These are phyloP conservation scores for Plotosus lineatus DNA, from an alignment of 2,113 vertebrate species.

Conservation along the genomic window DNA sequence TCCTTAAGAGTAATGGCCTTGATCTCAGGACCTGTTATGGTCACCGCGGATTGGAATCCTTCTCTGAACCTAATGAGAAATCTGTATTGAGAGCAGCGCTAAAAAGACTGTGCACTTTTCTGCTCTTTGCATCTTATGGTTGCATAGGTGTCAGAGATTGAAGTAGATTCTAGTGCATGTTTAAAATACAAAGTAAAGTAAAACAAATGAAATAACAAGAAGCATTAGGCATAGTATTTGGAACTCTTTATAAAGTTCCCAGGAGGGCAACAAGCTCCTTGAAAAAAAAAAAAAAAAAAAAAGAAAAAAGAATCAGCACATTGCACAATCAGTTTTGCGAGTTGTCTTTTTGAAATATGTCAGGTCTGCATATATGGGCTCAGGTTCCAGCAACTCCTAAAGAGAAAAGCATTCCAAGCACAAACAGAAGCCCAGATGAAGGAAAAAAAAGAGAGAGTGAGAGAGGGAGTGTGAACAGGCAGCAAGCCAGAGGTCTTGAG, in stretches of 20 bases:
- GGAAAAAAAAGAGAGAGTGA: too few species aligned
- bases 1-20: background rate
- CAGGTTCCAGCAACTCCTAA: background rate
- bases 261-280: constrained; percentile 25
- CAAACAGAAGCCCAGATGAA: constrained; percentile 6
- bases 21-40: background rate
- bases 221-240: constrained; percentile 38
- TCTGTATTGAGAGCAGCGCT: background rate
- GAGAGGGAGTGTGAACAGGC: background rate
- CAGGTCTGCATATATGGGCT: constrained; percentile 29
- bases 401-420: background rate
- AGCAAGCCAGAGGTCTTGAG: constrained; percentile 30
- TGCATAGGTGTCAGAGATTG: background rate
- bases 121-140: background rate
- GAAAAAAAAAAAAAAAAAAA: too few species aligned
- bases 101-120: constrained; percentile 17
- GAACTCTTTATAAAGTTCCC: constrained; percentile 51
- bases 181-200: constrained; percentile 24
- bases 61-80: constrained; percentile 20
- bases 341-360: constrained; percentile 39
- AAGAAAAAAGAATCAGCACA: background rate
- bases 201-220: constrained; percentile 21
- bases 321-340: background rate
- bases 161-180: background rate
- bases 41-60: constrained; percentile 1